Evolutionary conservation across 2,888 invertebrate species (phyloP).

Genomic region (Pristionchus entomophagus): DNA sequence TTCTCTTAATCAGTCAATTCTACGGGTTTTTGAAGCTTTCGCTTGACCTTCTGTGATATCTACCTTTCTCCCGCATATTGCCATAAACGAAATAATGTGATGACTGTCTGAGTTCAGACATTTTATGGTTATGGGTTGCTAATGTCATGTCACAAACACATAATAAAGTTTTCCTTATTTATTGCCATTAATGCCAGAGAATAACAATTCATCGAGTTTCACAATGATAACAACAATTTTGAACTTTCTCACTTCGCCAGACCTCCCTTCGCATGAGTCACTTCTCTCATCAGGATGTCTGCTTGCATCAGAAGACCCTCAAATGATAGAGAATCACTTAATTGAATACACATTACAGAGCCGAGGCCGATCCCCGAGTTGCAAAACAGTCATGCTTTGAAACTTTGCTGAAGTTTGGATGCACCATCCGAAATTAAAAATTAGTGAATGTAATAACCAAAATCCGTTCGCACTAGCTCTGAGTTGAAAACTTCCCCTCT

Average conservation of each 20-base stretch:
- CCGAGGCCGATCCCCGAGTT: too few species aligned
- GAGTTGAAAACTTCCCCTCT: too few species aligned
- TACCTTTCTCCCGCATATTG: background rate
- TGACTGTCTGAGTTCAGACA: slow-evolving; percentile 12
- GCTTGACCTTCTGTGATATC: slow-evolving; percentile 12
- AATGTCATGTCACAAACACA: background rate
- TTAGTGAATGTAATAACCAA: too few species aligned
- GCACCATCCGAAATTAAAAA: too few species aligned
- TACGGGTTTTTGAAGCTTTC: slow-evolving; percentile 4
- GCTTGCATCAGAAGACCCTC: slow-evolving; percentile 44
- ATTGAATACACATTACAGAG: too few species aligned
- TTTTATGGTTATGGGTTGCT: slow-evolving; percentile 21
- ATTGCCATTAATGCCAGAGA: background rate
- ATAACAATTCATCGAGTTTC: background rate
- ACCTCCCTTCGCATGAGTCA: slow-evolving; percentile 39
- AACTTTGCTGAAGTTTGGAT: too few species aligned
- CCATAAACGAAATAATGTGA: slow-evolving; percentile 17
- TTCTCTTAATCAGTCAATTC: background rate
- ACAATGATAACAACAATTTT: slow-evolving; percentile 13
- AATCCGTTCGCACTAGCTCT: too few species aligned
- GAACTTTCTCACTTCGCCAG: slow-evolving; percentile 2
- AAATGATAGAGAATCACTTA: background rate
- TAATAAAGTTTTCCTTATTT: slow-evolving; percentile 26
- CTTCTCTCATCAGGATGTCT: slow-evolving; percentile 28
- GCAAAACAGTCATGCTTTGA: too few species aligned